These are phyloP conservation scores for Eulacestoma nigropectus DNA, from an alignment of 2,113 vertebrate genomes.

Conservation along the genomic window DNA sequence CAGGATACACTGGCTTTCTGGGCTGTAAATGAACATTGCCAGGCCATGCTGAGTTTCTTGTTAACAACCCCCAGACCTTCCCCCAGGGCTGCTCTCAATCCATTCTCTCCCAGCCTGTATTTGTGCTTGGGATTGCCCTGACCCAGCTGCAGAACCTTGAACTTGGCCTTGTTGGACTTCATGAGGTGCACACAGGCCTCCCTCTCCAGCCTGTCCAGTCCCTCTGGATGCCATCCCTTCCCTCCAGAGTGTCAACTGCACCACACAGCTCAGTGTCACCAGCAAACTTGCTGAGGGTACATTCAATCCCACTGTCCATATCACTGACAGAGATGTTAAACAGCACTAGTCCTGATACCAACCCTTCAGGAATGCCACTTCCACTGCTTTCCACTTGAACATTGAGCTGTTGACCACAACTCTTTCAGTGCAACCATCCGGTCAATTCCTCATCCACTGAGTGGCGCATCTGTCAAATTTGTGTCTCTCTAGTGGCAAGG, in stretches of 20 bases:
- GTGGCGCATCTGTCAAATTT: not conserved
- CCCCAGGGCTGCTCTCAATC: not conserved
- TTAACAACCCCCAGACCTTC: not conserved
- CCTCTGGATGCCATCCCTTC: not conserved
- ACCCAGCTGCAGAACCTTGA: fast-evolving
- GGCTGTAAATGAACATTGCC: not conserved
- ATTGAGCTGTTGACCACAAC: not conserved
- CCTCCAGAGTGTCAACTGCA: fast-evolving
- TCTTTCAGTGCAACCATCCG: not conserved
- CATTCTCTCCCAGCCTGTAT: not conserved
- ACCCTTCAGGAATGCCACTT: not conserved
- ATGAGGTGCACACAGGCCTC: fast-evolving
- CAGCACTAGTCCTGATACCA: too few relatives aligned
- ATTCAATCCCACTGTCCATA: not conserved
- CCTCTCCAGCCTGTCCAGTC: not conserved
- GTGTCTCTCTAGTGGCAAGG: not conserved
- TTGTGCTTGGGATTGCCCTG: not conserved
- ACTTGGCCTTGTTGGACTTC: not conserved
- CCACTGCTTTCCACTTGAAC: not conserved
- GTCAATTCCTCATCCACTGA: not conserved
- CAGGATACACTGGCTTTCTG: not conserved
- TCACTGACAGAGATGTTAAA: not conserved
- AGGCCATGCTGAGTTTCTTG: not conserved
- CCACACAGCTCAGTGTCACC: fast-evolving
- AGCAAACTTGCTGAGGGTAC: not conserved